These are phyloP conservation scores for Exocentrus adspersus DNA, from an alignment of 2,888 invertebrate genomes.

Conservation along the genomic window DNA sequence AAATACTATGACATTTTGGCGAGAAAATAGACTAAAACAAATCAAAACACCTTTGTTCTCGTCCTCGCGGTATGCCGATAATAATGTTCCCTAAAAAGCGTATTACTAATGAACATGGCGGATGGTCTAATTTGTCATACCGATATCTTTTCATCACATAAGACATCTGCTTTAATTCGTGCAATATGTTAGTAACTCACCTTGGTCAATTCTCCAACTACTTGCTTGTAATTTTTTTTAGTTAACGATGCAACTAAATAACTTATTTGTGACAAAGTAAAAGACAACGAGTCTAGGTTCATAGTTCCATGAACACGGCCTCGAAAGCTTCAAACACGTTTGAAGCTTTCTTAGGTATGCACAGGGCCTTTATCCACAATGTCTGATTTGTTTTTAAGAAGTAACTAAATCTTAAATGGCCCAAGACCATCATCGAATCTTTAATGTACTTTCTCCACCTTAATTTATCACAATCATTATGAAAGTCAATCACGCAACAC, in stretches of 20 bases:
- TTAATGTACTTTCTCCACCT: conserved; percentile 58
- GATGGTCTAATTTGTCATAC: conserved; percentile 49
- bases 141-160: conserved; percentile 28
- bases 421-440: conserved; percentile 65
- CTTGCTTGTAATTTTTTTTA: conserved; percentile 95
- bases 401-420: conserved; percentile 62
- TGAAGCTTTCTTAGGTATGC: conserved; percentile 90
- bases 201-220: conserved; percentile 87
- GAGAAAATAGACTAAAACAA: conserved; percentile 48
- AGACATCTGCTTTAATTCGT: conserved; percentile 30
- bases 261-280: conserved; percentile 99
- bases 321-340: conserved; percentile 95
- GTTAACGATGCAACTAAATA: conserved; percentile 95
- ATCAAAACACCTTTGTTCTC: conserved; percentile 59
- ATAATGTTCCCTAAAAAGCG: conserved; percentile 37
- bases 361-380: conserved; percentile 70
- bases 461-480: conserved; percentile 56
- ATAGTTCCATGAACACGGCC: conserved; percentile 89
- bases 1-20: conserved; percentile 45
- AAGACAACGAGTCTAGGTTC: conserved; percentile 99
- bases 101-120: conserved; percentile 50
- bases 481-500: conserved; percentile 50
- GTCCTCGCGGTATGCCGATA: conserved; percentile 51
- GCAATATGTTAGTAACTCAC: conserved; percentile 69
- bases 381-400: conserved; percentile 61